Evolutionary conservation across 2,888 invertebrate species (phyloP).

Genomic region (Hybos culiciformis): DNA sequence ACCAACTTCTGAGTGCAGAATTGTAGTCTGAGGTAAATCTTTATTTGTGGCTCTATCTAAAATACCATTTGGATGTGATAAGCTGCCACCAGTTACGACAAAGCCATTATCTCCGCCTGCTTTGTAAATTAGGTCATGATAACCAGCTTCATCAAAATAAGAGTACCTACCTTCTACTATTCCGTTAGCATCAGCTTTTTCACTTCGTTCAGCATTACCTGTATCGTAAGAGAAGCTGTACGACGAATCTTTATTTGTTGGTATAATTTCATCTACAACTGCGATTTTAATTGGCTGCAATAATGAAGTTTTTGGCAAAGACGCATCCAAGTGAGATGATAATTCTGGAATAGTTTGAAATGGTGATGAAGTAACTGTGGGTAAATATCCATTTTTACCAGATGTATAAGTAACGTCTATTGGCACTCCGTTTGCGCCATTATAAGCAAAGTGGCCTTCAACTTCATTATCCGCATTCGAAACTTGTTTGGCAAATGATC

Average conservation of each 20-base stretch:
- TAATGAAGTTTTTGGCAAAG: too few relatives aligned
- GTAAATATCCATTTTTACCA: conserved; percentile 25
- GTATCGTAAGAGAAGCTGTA: conserved; percentile 26
- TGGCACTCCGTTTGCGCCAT: conserved; percentile 19
- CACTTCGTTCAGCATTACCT: conserved; percentile 25
- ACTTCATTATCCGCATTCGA: conserved; percentile 24
- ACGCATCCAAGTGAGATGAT: too few relatives aligned
- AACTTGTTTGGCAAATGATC: conserved; percentile 24
- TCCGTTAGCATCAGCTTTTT: conserved; percentile 26
- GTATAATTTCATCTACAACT: too few relatives aligned
- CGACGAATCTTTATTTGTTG: conserved; percentile 6
- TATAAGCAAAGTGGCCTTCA: conserved; percentile 25
- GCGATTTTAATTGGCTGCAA: too few relatives aligned
- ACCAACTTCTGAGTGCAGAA: too few relatives aligned
- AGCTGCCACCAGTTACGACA: conserved; percentile 29
- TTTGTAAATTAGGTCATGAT: conserved; percentile 57
- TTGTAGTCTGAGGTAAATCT: too few relatives aligned
- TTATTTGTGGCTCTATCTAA: too few relatives aligned
- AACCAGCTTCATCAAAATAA: conserved; percentile 54
- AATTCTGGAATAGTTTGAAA: neutral
- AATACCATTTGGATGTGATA: conserved; percentile 17
- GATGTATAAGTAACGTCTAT: conserved; percentile 26
- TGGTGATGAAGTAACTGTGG: conserved; percentile 7
- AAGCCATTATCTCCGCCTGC: conserved; percentile 62
- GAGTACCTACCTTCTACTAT: conserved; percentile 45